Evolutionary conservation across 2,888 invertebrate species (phyloP).

Genomic region (Hypena proboscidalis): DNA sequence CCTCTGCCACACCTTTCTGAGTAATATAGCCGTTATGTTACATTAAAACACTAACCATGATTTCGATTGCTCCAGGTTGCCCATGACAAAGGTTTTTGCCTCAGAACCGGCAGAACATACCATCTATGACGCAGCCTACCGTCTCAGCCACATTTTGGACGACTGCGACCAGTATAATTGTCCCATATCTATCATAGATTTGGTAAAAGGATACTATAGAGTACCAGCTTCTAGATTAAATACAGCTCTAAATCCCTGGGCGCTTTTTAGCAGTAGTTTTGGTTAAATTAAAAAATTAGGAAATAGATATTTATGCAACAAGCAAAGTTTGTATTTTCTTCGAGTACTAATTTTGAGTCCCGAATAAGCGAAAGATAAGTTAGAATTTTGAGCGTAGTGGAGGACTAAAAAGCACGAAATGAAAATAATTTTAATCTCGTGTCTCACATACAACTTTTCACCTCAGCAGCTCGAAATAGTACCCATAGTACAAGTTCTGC

Average conservation of each 20-base stretch:
- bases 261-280: slow-evolving; percentile 66
- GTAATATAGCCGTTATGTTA: too few relatives aligned
- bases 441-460: too few relatives aligned
- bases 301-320: not conserved
- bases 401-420: too few relatives aligned
- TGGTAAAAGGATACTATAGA: slow-evolving; percentile 87
- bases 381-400: too few relatives aligned
- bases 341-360: too few relatives aligned
- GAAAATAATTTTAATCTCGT: too few relatives aligned
- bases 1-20: too few relatives aligned
- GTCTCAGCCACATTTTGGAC: slow-evolving; percentile 62
- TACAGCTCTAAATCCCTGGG: slow-evolving; percentile 63
- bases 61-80: slow-evolving; percentile 83
- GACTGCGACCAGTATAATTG: slow-evolving; percentile 87
- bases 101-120: slow-evolving; percentile 88
- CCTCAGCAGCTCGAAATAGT: too few relatives aligned
- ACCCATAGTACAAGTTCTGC: too few relatives aligned
- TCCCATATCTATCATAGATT: slow-evolving; percentile 89
- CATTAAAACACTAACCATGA: too few relatives aligned
- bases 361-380: too few relatives aligned
- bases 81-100: slow-evolving; percentile 86
- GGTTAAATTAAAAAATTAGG: slow-evolving; percentile 16
- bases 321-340: too few relatives aligned
- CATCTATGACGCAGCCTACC: slow-evolving; percentile 88
- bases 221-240: slow-evolving; percentile 68